Conservation (phyloP, 2,113 vertebrate species). For the Marmota monax region DNA sequence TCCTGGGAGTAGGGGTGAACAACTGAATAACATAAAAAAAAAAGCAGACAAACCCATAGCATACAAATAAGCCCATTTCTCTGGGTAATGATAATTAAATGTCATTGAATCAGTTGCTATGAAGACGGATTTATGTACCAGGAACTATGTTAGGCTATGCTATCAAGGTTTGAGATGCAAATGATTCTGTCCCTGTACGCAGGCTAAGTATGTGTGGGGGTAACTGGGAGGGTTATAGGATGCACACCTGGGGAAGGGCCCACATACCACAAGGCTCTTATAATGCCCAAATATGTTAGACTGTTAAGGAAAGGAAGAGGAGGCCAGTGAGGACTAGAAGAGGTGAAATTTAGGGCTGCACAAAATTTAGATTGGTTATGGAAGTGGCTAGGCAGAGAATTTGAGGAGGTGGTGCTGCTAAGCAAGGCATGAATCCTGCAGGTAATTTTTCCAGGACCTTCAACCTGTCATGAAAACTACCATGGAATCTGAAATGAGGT, state of each 20-base stretch:
- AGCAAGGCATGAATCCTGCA: not conserved
- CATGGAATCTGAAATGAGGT: not conserved
- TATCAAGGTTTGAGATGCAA: not conserved
- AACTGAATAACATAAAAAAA: not conserved
- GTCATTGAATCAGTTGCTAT: not conserved
- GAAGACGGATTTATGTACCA: not conserved
- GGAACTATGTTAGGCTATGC: not conserved
- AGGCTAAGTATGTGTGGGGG: not conserved
- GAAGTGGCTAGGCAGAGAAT: not conserved
- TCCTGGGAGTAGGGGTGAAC: not conserved
- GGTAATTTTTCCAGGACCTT: not conserved
- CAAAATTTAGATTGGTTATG: not conserved
- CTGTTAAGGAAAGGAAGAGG: not conserved
- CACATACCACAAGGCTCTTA: not conserved
- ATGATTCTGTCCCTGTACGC: not conserved
- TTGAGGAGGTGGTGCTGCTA: not conserved
- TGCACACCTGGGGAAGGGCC: not conserved
- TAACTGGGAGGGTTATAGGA: not conserved
- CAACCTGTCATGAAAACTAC: not conserved
- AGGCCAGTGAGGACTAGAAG: not conserved
- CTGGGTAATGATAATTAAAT: constrained; percentile 1
- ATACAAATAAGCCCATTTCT: not conserved
- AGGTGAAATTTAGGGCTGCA: not conserved
- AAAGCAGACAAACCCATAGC: not conserved
- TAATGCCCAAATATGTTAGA: not conserved